These are phyloP conservation scores for Acropternis orthonyx DNA, from an alignment of 2,797 vertebrate species.

Conservation along the genomic window DNA sequence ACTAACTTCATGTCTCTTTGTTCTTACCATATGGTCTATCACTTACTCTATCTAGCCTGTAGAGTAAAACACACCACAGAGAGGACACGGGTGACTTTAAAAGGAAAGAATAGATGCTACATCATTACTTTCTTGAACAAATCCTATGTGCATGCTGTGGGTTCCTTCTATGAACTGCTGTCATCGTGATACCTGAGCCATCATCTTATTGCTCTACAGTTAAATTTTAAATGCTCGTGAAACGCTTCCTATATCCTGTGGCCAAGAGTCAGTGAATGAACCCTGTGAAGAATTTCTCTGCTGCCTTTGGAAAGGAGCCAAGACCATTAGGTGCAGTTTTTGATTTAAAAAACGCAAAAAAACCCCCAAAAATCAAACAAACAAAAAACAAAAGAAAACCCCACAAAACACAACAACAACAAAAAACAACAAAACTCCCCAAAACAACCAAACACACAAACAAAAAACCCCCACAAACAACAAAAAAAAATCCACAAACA, in stretches of 20 bases:
- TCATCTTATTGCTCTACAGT: neutral
- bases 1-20: neutral
- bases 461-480: no score
- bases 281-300: neutral
- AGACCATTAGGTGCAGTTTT: neutral
- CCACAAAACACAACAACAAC: no score
- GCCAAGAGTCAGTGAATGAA: neutral
- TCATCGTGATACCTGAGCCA: neutral
- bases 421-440: neutral
- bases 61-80: neutral
- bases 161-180: neutral
- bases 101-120: neutral
- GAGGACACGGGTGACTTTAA: neutral
- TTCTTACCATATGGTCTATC: neutral
- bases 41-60: neutral
- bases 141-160: neutral
- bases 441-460: neutral
- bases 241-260: neutral
- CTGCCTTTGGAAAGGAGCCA: constrained; percentile 21
- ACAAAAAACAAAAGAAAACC: no score
- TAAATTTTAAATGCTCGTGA: neutral
- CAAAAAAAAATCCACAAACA: neutral
- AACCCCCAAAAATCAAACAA: neutral
- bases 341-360: neutral
- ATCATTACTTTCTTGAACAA: neutral